Evolutionary conservation across 2,888 invertebrate species (phyloP).

Genomic region (Xylocampa areola): DNA sequence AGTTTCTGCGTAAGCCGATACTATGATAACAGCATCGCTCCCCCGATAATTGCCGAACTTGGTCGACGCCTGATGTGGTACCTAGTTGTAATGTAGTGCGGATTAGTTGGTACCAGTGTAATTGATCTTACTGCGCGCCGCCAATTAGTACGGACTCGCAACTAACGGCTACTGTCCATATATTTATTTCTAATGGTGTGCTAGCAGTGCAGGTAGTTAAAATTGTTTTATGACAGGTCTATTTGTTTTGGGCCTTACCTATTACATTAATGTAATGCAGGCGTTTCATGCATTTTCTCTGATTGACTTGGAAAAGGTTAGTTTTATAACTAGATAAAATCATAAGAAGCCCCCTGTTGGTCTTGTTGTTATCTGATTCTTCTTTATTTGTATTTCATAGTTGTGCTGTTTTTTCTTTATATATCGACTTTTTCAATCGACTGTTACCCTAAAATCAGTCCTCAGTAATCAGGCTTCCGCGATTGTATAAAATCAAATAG

Average conservation of each 20-base stretch:
- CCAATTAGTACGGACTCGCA: slow-evolving; percentile 54
- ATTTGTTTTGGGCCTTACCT: slow-evolving; percentile 26
- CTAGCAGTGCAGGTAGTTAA: slow-evolving; percentile 53
- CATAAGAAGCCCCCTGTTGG: no score
- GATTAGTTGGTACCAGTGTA: slow-evolving; percentile 80
- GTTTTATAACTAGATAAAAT: neutral
- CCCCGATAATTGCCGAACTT: slow-evolving; percentile 89
- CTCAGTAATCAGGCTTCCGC: no score
- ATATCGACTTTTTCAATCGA: no score
- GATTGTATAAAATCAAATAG: no score
- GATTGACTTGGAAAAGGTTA: neutral
- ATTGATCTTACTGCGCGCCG: slow-evolving; percentile 71
- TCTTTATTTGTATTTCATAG: no score
- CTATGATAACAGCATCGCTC: slow-evolving; percentile 89
- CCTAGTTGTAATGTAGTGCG: slow-evolving; percentile 77
- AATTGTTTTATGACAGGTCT: slow-evolving; percentile 42
- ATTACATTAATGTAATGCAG: no score
- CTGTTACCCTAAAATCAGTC: no score
- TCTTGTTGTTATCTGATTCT: no score
- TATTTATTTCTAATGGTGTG: slow-evolving; percentile 46
- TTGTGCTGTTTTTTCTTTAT: no score
- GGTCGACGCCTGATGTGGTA: slow-evolving; percentile 69
- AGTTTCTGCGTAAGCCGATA: slow-evolving; percentile 90
- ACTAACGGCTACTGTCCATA: slow-evolving; percentile 33
- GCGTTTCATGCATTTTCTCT: no score